Base-by-base conservation (phyloP, 2,113 vertebrate genomes). In the Eptesicus fuscus region DNA sequence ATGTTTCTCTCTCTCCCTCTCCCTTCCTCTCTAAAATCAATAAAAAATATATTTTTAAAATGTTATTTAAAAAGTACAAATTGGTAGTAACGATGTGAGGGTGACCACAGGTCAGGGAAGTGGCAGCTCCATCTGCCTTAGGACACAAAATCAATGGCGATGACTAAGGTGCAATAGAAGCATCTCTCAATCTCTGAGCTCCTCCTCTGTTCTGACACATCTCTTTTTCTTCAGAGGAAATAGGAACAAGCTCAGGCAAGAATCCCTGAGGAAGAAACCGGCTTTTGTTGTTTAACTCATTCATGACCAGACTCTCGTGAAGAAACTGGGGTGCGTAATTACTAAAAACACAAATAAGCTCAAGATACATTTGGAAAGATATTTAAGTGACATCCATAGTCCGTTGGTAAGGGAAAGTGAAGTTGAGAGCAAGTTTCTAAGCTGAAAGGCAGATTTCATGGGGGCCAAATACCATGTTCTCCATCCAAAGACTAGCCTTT, bases 91-190 rank as follows among this genome's bases (percentile, higher is more conserved):
- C 77, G 30, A 76, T 96, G 70, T 76, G 93, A 89, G 40, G 14
- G 63, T 76, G 79, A 85, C 83, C 2, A 3, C 47, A 42, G 47
- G 71, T 76, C 0, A 17, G 91, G 88, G 88, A 47, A 86, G 92
- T 49, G 80, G 88, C 47, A 53, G 47, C 30, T 69, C 14, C 17
- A 3, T 37, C 67, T 44, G 88, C 95, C 96, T 89, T 65, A 25
- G 83, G 95, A 63, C 88, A 83, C 70, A 95, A 79, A 96, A 87
- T 88, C 12, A 16, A 30, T n/a, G n/a, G 47, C 4, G 59, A 61
- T 97, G 96, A 97, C 96, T 97, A 92, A 96, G 78, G 71, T 73
- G 92, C 40, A 63, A 80, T 82, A 79, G 79, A 70, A 53, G 28
- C 78, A 77, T 90, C 91, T 96, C 88, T 96, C n/a, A 76, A 20